A percentile compares a stretch with the other conserved stretches of the same genome.
Evolutionary conservation across 2,888 invertebrate genomes (phyloP).

Genomic region (Prosopocoilus inquinatus): DNA sequence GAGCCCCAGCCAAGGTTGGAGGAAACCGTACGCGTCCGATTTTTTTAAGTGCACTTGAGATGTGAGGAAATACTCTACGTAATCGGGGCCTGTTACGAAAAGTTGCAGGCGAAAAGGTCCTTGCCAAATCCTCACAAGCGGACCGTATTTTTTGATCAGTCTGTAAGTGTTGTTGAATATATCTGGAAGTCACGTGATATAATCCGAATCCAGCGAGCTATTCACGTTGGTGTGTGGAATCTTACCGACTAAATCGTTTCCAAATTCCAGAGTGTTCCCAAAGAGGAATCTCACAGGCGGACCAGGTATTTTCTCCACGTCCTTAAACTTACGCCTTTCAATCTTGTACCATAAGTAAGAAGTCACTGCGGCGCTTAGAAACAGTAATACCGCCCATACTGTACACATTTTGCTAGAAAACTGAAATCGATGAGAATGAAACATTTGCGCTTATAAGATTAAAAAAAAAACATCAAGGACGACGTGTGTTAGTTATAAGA

Average conservation of each 20-base stretch:
- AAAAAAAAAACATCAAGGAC: too few relatives aligned
- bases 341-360: background rate
- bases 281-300: slow-evolving; percentile 10
- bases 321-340: slow-evolving; percentile 4
- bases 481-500: too few relatives aligned
- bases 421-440: too few relatives aligned
- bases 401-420: too few relatives aligned
- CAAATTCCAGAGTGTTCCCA: slow-evolving; percentile 21
- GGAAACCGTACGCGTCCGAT: slow-evolving; percentile 26
- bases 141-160: slow-evolving; percentile 20
- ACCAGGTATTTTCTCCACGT: slow-evolving; percentile 16
- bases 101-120: slow-evolving; percentile 19
- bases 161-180: slow-evolving; percentile 7
- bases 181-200: background rate
- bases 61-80: slow-evolving; percentile 24
- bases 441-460: too few relatives aligned
- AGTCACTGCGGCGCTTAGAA: background rate
- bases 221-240: background rate
- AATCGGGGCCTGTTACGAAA: slow-evolving; percentile 25
- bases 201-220: too few relatives aligned
- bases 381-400: too few relatives aligned
- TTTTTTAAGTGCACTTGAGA: slow-evolving; percentile 29
- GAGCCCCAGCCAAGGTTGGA: slow-evolving; percentile 26
- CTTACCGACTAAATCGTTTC: slow-evolving; percentile 17
- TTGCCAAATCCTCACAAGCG: slow-evolving; percentile 22